Evolutionary conservation across 2,888 invertebrate species (phyloP).

Genomic region (Phyllotreta cruciferae): DNA sequence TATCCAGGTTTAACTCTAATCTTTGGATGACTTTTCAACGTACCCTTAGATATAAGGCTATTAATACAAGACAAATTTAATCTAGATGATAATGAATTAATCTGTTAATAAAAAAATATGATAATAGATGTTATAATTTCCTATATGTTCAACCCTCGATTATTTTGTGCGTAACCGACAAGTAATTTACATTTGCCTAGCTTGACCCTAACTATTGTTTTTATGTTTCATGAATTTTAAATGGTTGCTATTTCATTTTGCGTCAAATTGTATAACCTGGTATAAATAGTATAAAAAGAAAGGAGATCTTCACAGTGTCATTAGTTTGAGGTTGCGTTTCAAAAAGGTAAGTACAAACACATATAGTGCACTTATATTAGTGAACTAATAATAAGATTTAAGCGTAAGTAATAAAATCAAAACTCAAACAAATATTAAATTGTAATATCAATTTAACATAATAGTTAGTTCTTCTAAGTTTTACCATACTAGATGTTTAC

Average conservation of each 20-base stretch:
- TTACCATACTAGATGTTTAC: too few relatives aligned
- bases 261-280: constrained; percentile 1
- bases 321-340: constrained; percentile 12
- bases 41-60: too few relatives aligned
- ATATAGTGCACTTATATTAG: neutral
- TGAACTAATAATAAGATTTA: constrained; percentile 1
- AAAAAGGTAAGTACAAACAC: constrained; percentile 11
- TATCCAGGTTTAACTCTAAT: too few relatives aligned
- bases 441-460: neutral
- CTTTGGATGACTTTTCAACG: too few relatives aligned
- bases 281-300: constrained; percentile 11
- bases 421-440: neutral
- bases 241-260: neutral
- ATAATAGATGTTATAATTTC: neutral
- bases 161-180: neutral
- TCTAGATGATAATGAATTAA: neutral
- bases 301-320: neutral
- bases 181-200: constrained; percentile 1
- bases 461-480: too few relatives aligned
- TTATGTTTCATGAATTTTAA: constrained; percentile 8
- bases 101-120: neutral
- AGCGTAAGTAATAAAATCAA: neutral
- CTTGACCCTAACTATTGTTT: constrained; percentile 15
- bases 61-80: too few relatives aligned
- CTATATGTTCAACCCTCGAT: too few relatives aligned